phyloP scores from a whole-genome alignment of 2,113 vertebrate species.

The Gopherus evgoodei region DNA sequence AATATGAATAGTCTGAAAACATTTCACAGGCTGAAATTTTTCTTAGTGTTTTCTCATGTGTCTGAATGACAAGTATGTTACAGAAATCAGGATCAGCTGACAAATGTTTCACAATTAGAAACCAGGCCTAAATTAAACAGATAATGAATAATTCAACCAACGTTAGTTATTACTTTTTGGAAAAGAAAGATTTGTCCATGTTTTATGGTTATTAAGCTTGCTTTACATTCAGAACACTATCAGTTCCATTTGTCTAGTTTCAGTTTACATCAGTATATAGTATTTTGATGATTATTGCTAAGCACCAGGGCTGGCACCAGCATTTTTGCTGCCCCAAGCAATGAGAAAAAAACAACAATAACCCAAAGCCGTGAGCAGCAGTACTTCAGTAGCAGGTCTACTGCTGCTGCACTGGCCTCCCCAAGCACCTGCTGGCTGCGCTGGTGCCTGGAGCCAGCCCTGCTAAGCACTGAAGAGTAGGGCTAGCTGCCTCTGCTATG shows the following conservation, averaged over 20 bases:
- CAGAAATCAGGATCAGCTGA: not conserved
- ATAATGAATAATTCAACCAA: not conserved
- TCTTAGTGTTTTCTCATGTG: not conserved
- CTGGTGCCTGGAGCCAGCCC: too few species aligned
- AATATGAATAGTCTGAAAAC: not conserved
- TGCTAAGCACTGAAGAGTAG: not conserved
- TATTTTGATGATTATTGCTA: not conserved
- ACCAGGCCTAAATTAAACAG: not conserved
- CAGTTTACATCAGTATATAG: not conserved
- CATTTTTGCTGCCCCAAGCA: too few species aligned
- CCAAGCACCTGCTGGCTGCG: too few species aligned
- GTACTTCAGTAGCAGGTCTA: too few species aligned
- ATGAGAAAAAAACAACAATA: too few species aligned
- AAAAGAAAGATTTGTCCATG: not conserved
- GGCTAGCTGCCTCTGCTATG: not conserved
- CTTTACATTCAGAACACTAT: not conserved
- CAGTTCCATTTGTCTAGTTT: not conserved
- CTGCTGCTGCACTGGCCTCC: too few species aligned
- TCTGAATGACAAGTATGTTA: not conserved
- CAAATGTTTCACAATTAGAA: not conserved
- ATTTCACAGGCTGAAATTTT: not conserved
- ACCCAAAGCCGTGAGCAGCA: too few species aligned
- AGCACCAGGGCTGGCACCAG: too few species aligned
- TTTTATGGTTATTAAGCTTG: not conserved
- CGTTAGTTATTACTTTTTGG: not conserved